Evolutionary conservation across 1,140 invertebrate species (phyloP).

Genomic region (Hyles vespertilio): DNA sequence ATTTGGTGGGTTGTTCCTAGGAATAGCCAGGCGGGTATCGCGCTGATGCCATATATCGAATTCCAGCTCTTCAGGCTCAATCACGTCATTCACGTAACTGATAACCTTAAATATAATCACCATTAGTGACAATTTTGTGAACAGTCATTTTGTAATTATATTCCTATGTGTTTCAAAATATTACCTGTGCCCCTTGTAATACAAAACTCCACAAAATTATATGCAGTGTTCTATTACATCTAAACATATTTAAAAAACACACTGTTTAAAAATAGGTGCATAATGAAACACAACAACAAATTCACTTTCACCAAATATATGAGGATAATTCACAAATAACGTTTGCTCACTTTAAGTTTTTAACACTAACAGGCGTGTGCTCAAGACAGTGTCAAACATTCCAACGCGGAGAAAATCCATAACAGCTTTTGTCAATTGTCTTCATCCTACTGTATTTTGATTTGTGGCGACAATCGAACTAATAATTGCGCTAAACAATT

Average conservation of each 20-base stretch:
- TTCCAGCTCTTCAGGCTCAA: constrained; percentile 34
- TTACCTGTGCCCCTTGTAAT: constrained; percentile 20
- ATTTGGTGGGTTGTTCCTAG: constrained; percentile 24
- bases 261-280: constrained; percentile 8
- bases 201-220: constrained; percentile 24
- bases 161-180: neutral
- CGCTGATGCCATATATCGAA: constrained; percentile 48
- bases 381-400: constrained; percentile 38
- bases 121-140: no score
- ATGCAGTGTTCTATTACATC: constrained; percentile 18
- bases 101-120: constrained; percentile 22
- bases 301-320: neutral
- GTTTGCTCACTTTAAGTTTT: neutral
- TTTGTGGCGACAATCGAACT: constrained; percentile 32
- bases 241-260: constrained; percentile 27
- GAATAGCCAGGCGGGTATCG: constrained; percentile 32
- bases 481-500: constrained; percentile 49
- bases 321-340: neutral
- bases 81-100: constrained; percentile 30
- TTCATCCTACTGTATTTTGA: constrained; percentile 44
- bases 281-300: constrained; percentile 7
- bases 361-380: constrained; percentile 15
- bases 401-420: constrained; percentile 42
- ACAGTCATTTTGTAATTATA: no score
- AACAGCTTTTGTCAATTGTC: constrained; percentile 61